Base-by-base conservation (phyloP, 2,888 invertebrate species). In the Erpobdella octoculata region DNA sequence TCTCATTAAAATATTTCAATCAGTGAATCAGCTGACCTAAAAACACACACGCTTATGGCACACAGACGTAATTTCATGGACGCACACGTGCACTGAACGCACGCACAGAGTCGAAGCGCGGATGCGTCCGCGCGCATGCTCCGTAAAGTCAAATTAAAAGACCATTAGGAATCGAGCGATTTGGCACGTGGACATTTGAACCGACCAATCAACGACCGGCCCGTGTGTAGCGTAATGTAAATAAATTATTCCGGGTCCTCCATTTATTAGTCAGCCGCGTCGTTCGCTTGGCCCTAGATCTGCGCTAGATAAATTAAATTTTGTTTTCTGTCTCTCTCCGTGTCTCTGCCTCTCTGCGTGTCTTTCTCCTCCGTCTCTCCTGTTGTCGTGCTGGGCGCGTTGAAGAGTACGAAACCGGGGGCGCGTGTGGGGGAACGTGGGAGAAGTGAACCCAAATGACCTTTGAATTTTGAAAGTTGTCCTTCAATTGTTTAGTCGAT, bases 81-180 rank as follows among this genome's bases (percentile, higher is more conserved):
- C n/a, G n/a, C n/a, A n/a, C n/a, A n/a, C n/a, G n/a, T n/a, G n/a
- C n/a, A n/a, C n/a, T n/a, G n/a, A n/a, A n/a, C n/a, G n/a, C n/a
- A n/a, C n/a, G n/a, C n/a, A n/a, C n/a, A n/a, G n/a, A n/a, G n/a
- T n/a, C n/a, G n/a, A n/a, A n/a, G n/a, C n/a, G 12, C 46, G 12
- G 46, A 12, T 41, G 12, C n/a, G 12, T 12, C 12, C 12, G 62
- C 35, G 35, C 28, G 31, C 62, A 62, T 62, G 62, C 35, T 28
- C 62, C 28, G 62, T 62, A 62, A 62, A 62, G 62, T 62, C 31
- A 62, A 62, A 62, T 62, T 62, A 62, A 62, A 62, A n/a, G 62
- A 62, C 62, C 62, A 62, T 62, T 62, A 62, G 35, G 62, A 62
- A 62, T 62, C 62, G 62, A 62, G 62, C 62, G 62, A 62, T 62